phyloP scores from a whole-genome alignment of 2,888 invertebrate genomes.

The Acronicta aceris region DNA sequence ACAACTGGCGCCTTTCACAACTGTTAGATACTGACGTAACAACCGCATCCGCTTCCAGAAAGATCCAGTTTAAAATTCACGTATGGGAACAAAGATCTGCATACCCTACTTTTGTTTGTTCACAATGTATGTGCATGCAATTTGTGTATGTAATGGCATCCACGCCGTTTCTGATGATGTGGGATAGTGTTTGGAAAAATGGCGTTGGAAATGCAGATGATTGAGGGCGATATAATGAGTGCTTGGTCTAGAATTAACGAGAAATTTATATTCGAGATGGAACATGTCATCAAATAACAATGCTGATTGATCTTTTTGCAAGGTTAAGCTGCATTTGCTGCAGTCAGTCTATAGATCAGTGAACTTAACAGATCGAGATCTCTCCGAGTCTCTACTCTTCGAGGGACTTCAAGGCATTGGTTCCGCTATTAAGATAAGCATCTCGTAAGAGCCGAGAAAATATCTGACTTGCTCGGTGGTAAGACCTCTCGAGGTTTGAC shows the following conservation, averaged over 20 bases:
- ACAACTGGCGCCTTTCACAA: slow-evolving; percentile 31
- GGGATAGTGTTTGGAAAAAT: slow-evolving; percentile 32
- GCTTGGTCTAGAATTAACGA: not conserved
- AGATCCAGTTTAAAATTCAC: slow-evolving; percentile 30
- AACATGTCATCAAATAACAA: too few relatives aligned
- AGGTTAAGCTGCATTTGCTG: too few relatives aligned
- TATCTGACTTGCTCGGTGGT: too few relatives aligned
- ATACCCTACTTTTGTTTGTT: slow-evolving; percentile 45
- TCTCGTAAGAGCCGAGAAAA: too few relatives aligned
- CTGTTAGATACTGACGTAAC: slow-evolving; percentile 22
- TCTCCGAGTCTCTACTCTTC: too few relatives aligned
- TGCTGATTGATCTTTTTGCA: too few relatives aligned
- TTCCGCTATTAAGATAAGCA: too few relatives aligned
- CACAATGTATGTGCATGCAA: slow-evolving; percentile 47
- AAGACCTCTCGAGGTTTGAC: too few relatives aligned
- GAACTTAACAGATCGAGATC: too few relatives aligned
- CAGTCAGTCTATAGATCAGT: too few relatives aligned
- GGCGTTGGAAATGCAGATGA: slow-evolving; percentile 35
- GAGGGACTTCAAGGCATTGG: too few relatives aligned
- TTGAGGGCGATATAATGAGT: slow-evolving; percentile 12
- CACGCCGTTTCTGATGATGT: slow-evolving; percentile 4
- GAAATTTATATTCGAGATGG: not conserved
- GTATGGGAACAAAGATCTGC: slow-evolving; percentile 34
- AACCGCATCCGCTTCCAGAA: slow-evolving; percentile 28
- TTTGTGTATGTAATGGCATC: slow-evolving; percentile 44